Percentiles rank a stretch among this genome's conserved stretches.
These are phyloP conservation scores for Hedychridium roseum DNA, from an alignment of 2,888 invertebrate species.

Conservation along the genomic window DNA sequence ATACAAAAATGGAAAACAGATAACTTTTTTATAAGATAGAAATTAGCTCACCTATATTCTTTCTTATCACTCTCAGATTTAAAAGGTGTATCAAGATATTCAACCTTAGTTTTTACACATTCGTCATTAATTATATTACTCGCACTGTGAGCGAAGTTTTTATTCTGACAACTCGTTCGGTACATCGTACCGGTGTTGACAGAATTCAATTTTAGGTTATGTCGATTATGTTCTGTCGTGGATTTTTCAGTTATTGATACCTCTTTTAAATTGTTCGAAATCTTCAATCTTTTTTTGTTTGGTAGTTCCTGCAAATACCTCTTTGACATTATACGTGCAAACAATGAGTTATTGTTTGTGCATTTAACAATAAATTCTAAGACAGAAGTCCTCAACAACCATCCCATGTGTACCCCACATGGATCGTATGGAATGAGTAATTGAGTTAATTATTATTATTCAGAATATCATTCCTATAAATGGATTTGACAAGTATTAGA, in stretches of 20 bases:
- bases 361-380: too few relatives aligned
- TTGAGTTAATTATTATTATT: too few relatives aligned
- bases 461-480: too few relatives aligned
- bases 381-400: too few relatives aligned
- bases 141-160: not conserved
- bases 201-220: slow-evolving; percentile 8
- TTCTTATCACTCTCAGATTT: slow-evolving; percentile 83
- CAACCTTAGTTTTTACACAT: slow-evolving; percentile 25
- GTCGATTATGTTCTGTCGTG: slow-evolving; percentile 6
- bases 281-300: slow-evolving; percentile 33
- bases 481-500: too few relatives aligned
- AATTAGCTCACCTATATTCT: slow-evolving; percentile 74
- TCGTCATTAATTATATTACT: not conserved
- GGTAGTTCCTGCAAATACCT: slow-evolving; percentile 29
- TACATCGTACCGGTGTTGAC: slow-evolving; percentile 8
- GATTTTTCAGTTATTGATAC: not conserved
- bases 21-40: too few relatives aligned
- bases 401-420: too few relatives aligned
- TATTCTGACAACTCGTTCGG: not conserved
- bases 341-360: not conserved
- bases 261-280: slow-evolving; percentile 2
- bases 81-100: slow-evolving; percentile 67
- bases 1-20: too few relatives aligned
- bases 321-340: slow-evolving; percentile 39
- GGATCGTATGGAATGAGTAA: too few relatives aligned